Conservation (phyloP, 2,888 invertebrate genomes). For the Drosophila planitibia region DNA sequence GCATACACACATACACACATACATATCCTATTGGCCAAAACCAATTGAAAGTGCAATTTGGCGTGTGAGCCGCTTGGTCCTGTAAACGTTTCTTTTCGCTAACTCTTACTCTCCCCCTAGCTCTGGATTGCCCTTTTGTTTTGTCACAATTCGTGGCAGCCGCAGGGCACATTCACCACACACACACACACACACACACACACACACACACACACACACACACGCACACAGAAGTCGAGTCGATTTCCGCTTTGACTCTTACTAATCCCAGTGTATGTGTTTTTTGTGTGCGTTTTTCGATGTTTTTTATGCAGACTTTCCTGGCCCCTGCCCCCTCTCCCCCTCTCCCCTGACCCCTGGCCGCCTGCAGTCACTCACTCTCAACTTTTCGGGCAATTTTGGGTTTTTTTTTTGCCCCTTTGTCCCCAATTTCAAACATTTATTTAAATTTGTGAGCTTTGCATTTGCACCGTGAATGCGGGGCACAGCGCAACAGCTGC, state of each 20-base stretch:
- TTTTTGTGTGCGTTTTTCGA: conserved; percentile 5
- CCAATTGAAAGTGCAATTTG: conserved; percentile 61
- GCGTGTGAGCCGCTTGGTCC: conserved; percentile 35
- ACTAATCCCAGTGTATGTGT: not conserved
- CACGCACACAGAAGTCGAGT: not conserved
- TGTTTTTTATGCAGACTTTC: conserved; percentile 5
- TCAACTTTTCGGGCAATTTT: not conserved
- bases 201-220: not conserved
- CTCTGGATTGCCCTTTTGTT: conserved; percentile 40
- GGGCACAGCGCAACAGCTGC: conserved; percentile 1
- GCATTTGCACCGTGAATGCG: conserved; percentile 10
- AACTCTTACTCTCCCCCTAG: not conserved
- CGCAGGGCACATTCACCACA: conserved; percentile 21
- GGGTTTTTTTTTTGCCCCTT: not conserved
- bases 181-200: not conserved
- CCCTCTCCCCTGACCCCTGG: too few species aligned
- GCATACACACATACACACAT: not conserved
- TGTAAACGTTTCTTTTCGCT: conserved; percentile 4
- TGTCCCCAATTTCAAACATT: conserved; percentile 6
- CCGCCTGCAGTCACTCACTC: not conserved
- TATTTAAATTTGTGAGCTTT: conserved; percentile 15
- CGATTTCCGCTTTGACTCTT: not conserved
- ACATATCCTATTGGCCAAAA: conserved; percentile 7
- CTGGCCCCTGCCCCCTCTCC: not conserved
- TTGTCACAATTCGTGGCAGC: conserved; percentile 44